Conservation (phyloP, 2,888 invertebrate species). For the Ceramica pisi region DNA sequence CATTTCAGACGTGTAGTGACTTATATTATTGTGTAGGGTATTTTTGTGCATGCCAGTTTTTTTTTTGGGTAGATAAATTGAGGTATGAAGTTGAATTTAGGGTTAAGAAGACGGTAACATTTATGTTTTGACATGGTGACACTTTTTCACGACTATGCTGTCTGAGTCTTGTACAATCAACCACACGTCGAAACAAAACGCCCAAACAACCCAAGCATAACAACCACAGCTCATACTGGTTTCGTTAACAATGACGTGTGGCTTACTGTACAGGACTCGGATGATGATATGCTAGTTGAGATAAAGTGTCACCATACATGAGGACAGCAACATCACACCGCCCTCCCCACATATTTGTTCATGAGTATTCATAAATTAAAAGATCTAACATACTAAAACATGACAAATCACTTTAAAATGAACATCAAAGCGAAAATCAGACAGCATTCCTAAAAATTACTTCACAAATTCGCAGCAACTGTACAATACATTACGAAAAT, state of each 20-base stretch:
- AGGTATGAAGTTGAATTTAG: not conserved
- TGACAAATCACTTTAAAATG: conserved; percentile 15
- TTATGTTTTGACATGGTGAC: not conserved
- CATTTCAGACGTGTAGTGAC: conserved; percentile 29
- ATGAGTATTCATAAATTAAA: not conserved
- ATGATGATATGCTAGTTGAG: not conserved
- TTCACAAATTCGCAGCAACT: conserved; percentile 30
- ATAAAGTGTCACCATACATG: not conserved
- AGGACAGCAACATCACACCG: not conserved
- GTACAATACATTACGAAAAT: conserved; percentile 54
- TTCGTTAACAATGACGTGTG: no score
- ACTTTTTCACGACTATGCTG: not conserved
- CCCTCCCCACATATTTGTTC: not conserved
- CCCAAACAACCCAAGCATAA: no score
- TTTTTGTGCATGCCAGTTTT: conserved; percentile 11
- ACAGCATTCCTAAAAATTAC: conserved; percentile 34
- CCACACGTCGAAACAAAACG: no score
- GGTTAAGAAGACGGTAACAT: not conserved
- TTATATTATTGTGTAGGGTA: conserved; percentile 28
- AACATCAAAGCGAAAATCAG: conserved; percentile 30
- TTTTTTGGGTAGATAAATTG: conserved; percentile 13
- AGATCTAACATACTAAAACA: not conserved
- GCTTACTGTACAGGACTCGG: not conserved
- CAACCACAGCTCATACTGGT: no score
- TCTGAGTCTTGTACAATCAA: not conserved